Evolutionary conservation across 2,888 invertebrate genomes (phyloP).

Genomic region (Tenthredo livida): DNA sequence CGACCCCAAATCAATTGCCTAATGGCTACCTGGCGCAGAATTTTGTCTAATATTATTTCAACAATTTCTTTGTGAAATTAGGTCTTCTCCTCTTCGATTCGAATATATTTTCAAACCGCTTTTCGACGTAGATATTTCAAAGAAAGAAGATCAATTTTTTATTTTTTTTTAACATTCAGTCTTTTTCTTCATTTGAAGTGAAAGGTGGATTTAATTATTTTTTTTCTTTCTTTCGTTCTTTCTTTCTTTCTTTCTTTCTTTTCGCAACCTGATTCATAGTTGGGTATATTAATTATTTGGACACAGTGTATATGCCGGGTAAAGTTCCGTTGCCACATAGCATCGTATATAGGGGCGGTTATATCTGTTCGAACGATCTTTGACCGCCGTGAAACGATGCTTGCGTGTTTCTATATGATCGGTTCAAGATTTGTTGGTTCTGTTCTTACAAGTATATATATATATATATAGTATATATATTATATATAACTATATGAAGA

Average conservation of each 20-base stretch:
- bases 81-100: too few relatives aligned
- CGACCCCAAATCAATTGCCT: neutral
- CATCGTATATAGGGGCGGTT: slow-evolving; percentile 31
- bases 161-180: neutral
- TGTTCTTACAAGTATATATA: neutral
- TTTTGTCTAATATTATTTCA: neutral
- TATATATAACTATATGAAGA: neutral
- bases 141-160: neutral
- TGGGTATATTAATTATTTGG: neutral
- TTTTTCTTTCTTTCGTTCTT: too few relatives aligned
- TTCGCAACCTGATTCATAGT: neutral
- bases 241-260: neutral
- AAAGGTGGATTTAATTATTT: neutral
- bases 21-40: neutral
- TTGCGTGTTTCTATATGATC: neutral
- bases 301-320: slow-evolving; percentile 37
- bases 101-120: too few relatives aligned
- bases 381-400: slow-evolving; percentile 45
- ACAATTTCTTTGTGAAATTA: too few relatives aligned
- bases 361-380: slow-evolving; percentile 38
- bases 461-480: neutral
- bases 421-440: slow-evolving; percentile 18
- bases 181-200: neutral
- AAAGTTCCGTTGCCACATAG: slow-evolving; percentile 32
- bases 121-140: neutral